Percentiles rank a stretch among this genome's conserved stretches.
These are phyloP conservation scores for Andrena marginata DNA, from an alignment of 2,888 invertebrate species.

Conservation along the genomic window DNA sequence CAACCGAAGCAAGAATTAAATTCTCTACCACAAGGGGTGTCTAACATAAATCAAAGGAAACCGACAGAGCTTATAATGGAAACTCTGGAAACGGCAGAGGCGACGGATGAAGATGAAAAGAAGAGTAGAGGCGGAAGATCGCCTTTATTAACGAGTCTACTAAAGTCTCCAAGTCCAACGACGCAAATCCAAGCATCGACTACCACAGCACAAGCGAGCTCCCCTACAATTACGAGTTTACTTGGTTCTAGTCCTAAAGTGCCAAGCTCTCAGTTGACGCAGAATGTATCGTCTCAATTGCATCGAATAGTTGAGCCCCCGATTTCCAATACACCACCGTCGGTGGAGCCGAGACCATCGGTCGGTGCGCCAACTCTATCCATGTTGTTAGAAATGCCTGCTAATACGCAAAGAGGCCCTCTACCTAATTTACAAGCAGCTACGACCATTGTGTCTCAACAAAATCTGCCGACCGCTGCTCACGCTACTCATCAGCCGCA, in stretches of 20 bases:
- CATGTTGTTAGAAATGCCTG: constrained; percentile 88
- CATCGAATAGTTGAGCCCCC: constrained; percentile 86
- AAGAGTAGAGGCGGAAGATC: constrained; percentile 81
- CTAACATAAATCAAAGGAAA: constrained; percentile 72
- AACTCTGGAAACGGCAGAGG: constrained; percentile 63
- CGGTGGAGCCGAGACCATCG: constrained; percentile 86
- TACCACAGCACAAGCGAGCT: constrained; percentile 83
- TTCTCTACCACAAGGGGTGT: constrained; percentile 56
- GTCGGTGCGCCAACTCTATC: constrained; percentile 91
- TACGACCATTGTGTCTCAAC: constrained; percentile 62
- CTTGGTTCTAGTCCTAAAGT: constrained; percentile 84
- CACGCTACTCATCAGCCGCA: constrained; percentile 56
- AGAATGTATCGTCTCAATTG: constrained; percentile 85
- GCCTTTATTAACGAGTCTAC: constrained; percentile 92
- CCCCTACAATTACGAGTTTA: constrained; percentile 87
- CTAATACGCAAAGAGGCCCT: constrained; percentile 81
- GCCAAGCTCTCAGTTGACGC: constrained; percentile 73
- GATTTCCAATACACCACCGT: constrained; percentile 78
- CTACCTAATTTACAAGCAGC: constrained; percentile 72
- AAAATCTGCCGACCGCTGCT: constrained; percentile 54
- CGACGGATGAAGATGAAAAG: constrained; percentile 80
- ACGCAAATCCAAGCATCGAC: constrained; percentile 79
- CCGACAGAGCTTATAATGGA: constrained; percentile 60
- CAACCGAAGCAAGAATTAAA: constrained; percentile 80
- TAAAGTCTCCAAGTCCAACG: constrained; percentile 90